Percentiles rank a stretch among this genome's conserved stretches.
Evolutionary conservation across 35 echinoderm and acorn worm species (phyloP).

Genomic region (Anneissia japonica): DNA sequence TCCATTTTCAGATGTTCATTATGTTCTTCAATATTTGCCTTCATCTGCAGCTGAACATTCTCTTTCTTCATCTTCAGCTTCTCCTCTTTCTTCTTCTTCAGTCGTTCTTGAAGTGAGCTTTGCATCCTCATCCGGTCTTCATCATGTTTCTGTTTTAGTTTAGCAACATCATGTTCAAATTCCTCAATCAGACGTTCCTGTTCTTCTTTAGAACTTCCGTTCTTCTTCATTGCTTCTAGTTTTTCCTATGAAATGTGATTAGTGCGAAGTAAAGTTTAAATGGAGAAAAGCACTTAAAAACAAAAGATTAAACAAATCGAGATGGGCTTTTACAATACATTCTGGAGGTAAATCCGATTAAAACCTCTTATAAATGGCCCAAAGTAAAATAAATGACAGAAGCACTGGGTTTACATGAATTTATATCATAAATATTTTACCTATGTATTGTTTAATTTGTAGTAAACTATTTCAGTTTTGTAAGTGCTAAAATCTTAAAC

Average conservation of each 20-base stretch:
- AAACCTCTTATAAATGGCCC: too few relatives aligned
- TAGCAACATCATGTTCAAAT: slow-evolving; percentile 74
- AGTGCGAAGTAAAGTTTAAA: too few relatives aligned
- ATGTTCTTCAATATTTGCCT: slow-evolving; percentile 66
- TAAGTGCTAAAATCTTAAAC: too few relatives aligned
- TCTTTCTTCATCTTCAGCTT: slow-evolving; percentile 69
- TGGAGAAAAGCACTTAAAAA: too few relatives aligned
- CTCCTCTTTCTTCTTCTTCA: slow-evolving; percentile 72
- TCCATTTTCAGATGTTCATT: slow-evolving; percentile 60
- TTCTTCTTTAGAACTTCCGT: slow-evolving; percentile 68
- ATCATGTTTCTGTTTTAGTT: slow-evolving; percentile 87
- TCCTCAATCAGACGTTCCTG: slow-evolving; percentile 70
- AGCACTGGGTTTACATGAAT: too few relatives aligned
- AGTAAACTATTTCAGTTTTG: too few relatives aligned
- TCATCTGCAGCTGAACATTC: slow-evolving; percentile 44
- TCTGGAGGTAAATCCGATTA: too few relatives aligned
- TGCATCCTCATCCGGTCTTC: slow-evolving; percentile 92
- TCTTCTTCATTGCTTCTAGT: slow-evolving; percentile 55
- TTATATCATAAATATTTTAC: too few relatives aligned
- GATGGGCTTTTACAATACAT: too few relatives aligned
- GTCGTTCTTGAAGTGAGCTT: slow-evolving; percentile 70
- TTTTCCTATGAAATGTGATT: slow-evolving; percentile 79
- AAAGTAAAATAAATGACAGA: too few relatives aligned
- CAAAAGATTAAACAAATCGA: too few relatives aligned
- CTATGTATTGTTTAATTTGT: too few relatives aligned